phyloP scores from a whole-genome alignment of 2,888 invertebrate genomes.

The Synergus japonicus region DNA sequence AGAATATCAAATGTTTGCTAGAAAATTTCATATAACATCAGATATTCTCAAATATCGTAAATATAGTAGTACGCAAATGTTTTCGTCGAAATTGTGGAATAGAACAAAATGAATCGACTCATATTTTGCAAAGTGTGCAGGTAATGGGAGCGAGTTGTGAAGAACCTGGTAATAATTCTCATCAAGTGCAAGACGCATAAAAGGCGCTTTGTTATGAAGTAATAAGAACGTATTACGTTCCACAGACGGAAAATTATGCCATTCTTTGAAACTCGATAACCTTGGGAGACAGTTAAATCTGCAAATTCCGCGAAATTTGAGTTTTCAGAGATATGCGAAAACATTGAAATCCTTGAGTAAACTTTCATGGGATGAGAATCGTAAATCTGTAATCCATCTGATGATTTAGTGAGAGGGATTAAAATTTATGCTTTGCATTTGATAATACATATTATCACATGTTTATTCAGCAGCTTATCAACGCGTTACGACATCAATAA shows the following conservation, averaged over 20 bases:
- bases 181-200: background rate
- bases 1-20: background rate
- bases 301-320: slow-evolving; percentile 1
- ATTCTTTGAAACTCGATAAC: slow-evolving; percentile 22
- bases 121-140: slow-evolving; percentile 8
- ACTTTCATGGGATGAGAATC: background rate
- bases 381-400: background rate
- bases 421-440: background rate
- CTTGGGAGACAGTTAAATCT: slow-evolving; percentile 13
- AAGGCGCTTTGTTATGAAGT: slow-evolving; percentile 28
- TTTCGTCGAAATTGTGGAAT: background rate
- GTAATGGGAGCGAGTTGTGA: background rate
- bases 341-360: background rate
- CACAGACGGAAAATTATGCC: slow-evolving; percentile 1
- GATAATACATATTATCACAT: slow-evolving; percentile 9
- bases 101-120: background rate
- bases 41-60: background rate
- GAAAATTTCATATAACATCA: too few relatives aligned
- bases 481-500: background rate
- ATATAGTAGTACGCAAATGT: background rate
- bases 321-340: background rate
- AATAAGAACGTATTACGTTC: slow-evolving; percentile 18
- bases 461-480: slow-evolving; percentile 28
- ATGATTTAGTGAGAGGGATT: background rate
- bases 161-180: slow-evolving; percentile 14